phyloP scores from a whole-genome alignment of 1,140 invertebrate species.

The Contarinia nasturtii region DNA sequence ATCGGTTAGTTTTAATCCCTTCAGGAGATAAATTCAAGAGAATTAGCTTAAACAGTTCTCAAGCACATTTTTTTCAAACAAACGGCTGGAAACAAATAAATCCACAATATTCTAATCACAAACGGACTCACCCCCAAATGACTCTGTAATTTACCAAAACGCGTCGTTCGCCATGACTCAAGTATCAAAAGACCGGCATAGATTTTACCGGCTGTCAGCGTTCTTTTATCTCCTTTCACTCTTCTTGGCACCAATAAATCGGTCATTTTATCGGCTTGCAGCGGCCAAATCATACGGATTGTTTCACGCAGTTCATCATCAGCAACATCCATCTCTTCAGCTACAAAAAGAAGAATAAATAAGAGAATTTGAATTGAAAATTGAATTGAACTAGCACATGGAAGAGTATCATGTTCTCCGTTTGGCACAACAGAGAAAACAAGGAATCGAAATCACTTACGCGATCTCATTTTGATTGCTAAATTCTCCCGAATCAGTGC shows the following conservation, averaged over 20 bases:
- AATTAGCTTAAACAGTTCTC: too few species aligned
- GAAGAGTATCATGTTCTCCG: too few species aligned
- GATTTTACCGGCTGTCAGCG: slow-evolving; percentile 95
- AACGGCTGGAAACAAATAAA: too few species aligned
- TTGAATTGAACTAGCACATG: too few species aligned
- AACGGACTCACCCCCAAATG: slow-evolving; percentile 73
- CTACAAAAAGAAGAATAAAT: slow-evolving; percentile 27
- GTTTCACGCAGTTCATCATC: slow-evolving; percentile 91
- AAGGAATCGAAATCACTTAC: slow-evolving; percentile 44
- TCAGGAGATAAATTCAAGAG: too few species aligned
- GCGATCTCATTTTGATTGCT: slow-evolving; percentile 93
- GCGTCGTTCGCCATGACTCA: slow-evolving; percentile 90
- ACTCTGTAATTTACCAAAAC: slow-evolving; percentile 67
- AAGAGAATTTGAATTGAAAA: too few species aligned
- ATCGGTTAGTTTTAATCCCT: too few species aligned
- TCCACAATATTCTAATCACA: too few species aligned
- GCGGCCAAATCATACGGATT: slow-evolving; percentile 93
- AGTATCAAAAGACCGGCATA: slow-evolving; percentile 92
- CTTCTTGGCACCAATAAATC: slow-evolving; percentile 85
- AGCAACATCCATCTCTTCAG: slow-evolving; percentile 97
- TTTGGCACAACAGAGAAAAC: too few species aligned
- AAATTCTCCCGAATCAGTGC: slow-evolving; percentile 96
- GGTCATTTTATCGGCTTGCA: slow-evolving; percentile 94
- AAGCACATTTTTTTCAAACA: too few species aligned
- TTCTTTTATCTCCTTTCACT: slow-evolving; percentile 66